Evolutionary conservation across 2,797 vertebrate genomes (phyloP).

Genomic region (Darevskia mixta): DNA sequence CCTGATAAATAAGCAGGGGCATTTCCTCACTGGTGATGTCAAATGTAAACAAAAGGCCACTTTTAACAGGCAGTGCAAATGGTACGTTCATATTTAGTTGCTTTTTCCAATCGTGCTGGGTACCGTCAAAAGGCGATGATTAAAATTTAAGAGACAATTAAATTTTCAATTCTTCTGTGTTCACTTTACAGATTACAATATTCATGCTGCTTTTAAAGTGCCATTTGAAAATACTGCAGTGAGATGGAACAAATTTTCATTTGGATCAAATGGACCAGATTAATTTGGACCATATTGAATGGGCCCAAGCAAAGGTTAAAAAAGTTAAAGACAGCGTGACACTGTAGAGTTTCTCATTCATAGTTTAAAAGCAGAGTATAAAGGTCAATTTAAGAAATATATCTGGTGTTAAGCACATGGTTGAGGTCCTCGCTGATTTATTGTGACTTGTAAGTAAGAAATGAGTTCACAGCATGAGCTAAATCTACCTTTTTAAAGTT

Average conservation of each 20-base stretch:
- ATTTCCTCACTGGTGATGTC: background rate
- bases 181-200: constrained; percentile 22
- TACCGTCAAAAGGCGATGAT: constrained; percentile 20
- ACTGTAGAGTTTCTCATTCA: constrained; percentile 8
- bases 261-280: constrained; percentile 11
- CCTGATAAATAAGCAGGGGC: background rate
- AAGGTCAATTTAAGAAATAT: constrained; percentile 38
- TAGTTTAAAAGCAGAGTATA: constrained; percentile 20
- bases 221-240: constrained; percentile 11
- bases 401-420: constrained; percentile 6
- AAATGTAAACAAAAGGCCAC: background rate
- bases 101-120: background rate
- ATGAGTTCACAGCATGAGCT: background rate
- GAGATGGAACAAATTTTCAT: constrained; percentile 37
- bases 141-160: constrained; percentile 38
- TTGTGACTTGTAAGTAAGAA: background rate
- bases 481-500: constrained; percentile 22
- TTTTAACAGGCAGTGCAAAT: background rate
- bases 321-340: constrained; percentile 28
- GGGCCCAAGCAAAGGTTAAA: background rate
- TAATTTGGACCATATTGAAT: constrained; percentile 6
- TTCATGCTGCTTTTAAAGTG: constrained; percentile 18
- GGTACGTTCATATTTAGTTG: constrained; percentile 16
- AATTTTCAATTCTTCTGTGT: constrained; percentile 10
- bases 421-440: constrained; percentile 27